Base-by-base conservation (phyloP, 2,113 vertebrate genomes). In the Thermophis baileyi region DNA sequence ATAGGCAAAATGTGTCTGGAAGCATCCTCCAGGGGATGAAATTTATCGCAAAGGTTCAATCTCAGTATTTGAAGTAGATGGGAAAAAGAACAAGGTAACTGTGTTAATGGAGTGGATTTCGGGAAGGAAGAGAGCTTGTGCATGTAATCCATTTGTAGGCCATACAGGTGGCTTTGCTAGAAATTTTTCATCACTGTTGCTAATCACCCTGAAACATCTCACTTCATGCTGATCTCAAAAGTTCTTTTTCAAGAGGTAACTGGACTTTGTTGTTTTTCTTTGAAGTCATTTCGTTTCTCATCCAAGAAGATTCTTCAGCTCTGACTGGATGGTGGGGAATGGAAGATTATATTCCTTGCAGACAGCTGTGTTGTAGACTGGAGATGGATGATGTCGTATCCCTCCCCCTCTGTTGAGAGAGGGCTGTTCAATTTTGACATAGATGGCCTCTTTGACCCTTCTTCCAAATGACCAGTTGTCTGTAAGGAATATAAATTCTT, bases 1-100 rank as follows among this genome's bases (percentile, higher is more conserved):
- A 1, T 27, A 99, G 99, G 99, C 99, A 35, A 99, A 99, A 92
- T 99, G 99, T 95, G 99, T 99, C 63, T 99, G 99, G 99, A 99
- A 99, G 91, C 99, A 99, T 94, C 99, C 99, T 0, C 99, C 99
- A 0, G 99, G 99, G 3, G 99, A 99, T 16, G 99, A 99, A 95
- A 99, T 99, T 90, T 99, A 99, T 96, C 98, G 99, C 89, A 99
- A 99, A 95, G 98, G 98, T 86, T 98, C 98, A 35, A 99, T 99
- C 96, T 99, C 99, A 0, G 99, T 99, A 69, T 99, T 99, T 96
- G 99, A 99, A 97, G 99, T 99, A 1, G 99, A 99, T 35, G 99
- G 99, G 90, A 99, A 99, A 96, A 99, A 99, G 96, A 99, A 99
- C 94, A 99, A 99, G 98, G 99, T 99, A 95, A 95, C 74, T 22